Percentiles rank a stretch among this genome's conserved stretches.
Evolutionary conservation across 2,888 invertebrate species (phyloP).

Genomic region (Gastracanthus pulcherrimus): DNA sequence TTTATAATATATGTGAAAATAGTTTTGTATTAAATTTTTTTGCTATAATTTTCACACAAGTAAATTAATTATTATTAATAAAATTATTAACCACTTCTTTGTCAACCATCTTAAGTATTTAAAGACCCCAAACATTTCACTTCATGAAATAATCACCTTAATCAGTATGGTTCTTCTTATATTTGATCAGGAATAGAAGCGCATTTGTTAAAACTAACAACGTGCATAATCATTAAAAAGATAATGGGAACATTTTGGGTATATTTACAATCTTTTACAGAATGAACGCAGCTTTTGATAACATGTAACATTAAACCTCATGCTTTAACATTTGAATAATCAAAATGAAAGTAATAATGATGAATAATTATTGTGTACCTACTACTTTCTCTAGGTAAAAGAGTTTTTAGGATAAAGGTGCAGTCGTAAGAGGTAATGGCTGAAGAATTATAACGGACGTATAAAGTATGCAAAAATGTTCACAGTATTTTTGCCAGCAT

Average conservation of each 20-base stretch:
- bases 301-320: background rate
- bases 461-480: constrained; percentile 21
- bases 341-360: background rate
- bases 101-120: too few species aligned
- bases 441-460: constrained; percentile 14
- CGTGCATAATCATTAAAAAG: background rate
- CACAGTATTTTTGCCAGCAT: constrained; percentile 45
- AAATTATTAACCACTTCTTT: too few species aligned
- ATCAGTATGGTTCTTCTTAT: too few species aligned
- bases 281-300: constrained; percentile 1
- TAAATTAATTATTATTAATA: too few species aligned
- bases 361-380: background rate
- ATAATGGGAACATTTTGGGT: background rate
- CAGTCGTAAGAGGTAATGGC: background rate
- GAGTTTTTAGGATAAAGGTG: constrained; percentile 2
- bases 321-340: background rate
- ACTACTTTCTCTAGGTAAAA: background rate
- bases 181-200: background rate
- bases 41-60: too few species aligned
- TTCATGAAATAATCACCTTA: too few species aligned
- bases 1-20: too few species aligned
- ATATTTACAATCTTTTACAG: constrained; percentile 5
- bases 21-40: too few species aligned
- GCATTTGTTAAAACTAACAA: background rate
- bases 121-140: too few species aligned